phyloP scores from a whole-genome alignment of 2,797 vertebrate species.

The Microchirus variegatus region DNA sequence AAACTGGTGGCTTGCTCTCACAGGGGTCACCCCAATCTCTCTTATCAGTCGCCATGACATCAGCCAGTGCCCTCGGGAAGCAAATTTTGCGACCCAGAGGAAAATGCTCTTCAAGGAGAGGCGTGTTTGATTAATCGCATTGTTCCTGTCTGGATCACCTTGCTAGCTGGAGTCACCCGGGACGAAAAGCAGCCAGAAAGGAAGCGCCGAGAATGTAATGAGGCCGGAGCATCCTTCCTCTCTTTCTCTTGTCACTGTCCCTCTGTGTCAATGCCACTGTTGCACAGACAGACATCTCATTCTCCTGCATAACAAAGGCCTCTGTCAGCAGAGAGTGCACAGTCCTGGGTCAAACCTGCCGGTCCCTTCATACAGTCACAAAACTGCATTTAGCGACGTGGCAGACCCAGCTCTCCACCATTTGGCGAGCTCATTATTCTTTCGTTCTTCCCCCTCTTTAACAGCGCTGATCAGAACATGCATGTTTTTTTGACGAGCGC shows the following conservation, averaged over 20 bases:
- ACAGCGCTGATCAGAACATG: constrained; percentile 48
- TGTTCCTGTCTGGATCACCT: constrained; percentile 79
- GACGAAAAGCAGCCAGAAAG: constrained; percentile 68
- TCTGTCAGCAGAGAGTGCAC: constrained; percentile 44
- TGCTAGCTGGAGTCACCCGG: constrained; percentile 72
- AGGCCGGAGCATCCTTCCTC: constrained; percentile 78
- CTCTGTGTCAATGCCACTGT: constrained; percentile 45
- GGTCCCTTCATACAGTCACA: constrained; percentile 1
- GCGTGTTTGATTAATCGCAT: constrained; percentile 81
- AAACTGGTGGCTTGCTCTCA: constrained; percentile 25
- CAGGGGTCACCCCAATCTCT: constrained; percentile 62
- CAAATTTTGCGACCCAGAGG: constrained; percentile 66
- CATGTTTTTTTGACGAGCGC: constrained; percentile 55
- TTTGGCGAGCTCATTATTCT: constrained; percentile 21
- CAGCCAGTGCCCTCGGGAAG: constrained; percentile 73
- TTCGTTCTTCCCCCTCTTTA: constrained; percentile 7
- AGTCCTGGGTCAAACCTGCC: constrained; percentile 27
- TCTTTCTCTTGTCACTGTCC: constrained; percentile 42
- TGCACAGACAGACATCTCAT: constrained; percentile 51
- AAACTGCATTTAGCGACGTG: constrained; percentile 11
- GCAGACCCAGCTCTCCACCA: constrained; percentile 12
- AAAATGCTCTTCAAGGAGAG: constrained; percentile 74
- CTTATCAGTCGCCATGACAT: constrained; percentile 65
- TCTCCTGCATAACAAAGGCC: constrained; percentile 56
- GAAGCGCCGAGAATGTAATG: constrained; percentile 79